These are phyloP conservation scores for Kradibia gibbosae DNA, from an alignment of 1,140 invertebrate genomes.

Conservation along the genomic window DNA sequence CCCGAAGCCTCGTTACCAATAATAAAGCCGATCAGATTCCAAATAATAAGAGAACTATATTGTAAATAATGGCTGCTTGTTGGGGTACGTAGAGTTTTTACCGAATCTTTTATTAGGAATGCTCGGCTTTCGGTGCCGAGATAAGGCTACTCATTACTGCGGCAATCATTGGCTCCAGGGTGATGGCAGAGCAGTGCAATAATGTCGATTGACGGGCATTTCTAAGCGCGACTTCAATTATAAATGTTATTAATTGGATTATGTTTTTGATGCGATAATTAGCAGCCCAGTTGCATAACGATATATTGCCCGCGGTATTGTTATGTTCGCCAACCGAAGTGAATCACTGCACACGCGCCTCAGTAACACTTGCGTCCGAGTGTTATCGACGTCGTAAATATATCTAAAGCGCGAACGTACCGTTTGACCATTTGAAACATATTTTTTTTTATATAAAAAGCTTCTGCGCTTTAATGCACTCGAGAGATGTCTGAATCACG, in stretches of 20 bases:
- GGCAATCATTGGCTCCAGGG: no score
- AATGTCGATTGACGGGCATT: no score
- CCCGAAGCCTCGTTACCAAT: no score
- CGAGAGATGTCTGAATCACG: background rate
- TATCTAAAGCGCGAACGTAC: background rate
- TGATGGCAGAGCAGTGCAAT: no score
- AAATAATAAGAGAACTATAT: no score
- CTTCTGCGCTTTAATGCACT: background rate
- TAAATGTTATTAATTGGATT: background rate
- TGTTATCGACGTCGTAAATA: background rate
- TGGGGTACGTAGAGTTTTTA: no score
- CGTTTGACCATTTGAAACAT: background rate
- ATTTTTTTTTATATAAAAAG: slow-evolving; percentile 4
- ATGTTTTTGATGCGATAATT: background rate
- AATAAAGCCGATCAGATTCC: no score
- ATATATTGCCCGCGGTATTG: background rate
- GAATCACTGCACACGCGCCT: slow-evolving; percentile 13
- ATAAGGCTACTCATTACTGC: no score
- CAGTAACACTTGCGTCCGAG: slow-evolving; percentile 11
- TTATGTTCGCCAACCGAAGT: background rate
- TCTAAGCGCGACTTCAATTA: background rate
- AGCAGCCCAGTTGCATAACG: slow-evolving; percentile 12
- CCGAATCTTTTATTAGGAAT: no score
- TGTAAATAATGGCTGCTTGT: no score
- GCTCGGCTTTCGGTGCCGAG: no score